Conservation (phyloP, 2,113 vertebrate genomes). For the Okapia johnstoni region DNA sequence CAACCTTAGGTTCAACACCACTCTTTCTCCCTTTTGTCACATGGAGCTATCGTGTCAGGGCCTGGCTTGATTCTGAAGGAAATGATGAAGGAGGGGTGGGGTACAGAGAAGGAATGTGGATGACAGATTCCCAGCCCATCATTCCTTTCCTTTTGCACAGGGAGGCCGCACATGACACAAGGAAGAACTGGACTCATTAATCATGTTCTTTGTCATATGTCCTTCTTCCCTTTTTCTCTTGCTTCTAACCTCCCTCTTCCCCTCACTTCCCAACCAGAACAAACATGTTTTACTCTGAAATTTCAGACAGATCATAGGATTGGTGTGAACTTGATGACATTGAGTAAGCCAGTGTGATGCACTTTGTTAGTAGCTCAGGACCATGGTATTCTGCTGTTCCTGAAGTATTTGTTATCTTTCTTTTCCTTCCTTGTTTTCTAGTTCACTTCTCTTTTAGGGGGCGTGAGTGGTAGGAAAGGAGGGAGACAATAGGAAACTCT, state of each 20-base stretch:
- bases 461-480: background rate
- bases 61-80: background rate
- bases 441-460: background rate
- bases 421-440: background rate
- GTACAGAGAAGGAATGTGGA: background rate
- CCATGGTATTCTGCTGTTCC: background rate
- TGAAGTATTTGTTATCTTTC: background rate
- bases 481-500: background rate
- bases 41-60: background rate
- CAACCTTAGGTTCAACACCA: too few species aligned
- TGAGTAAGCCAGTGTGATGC: background rate
- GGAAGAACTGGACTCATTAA: background rate
- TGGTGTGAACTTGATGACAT: fast-evolving
- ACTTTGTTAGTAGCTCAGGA: background rate
- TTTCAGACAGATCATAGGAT: background rate
- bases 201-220: background rate
- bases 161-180: background rate
- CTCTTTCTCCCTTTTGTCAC: background rate
- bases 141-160: background rate
- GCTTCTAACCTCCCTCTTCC: background rate
- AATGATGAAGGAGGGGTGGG: background rate
- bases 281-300: background rate
- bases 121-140: fast-evolving
- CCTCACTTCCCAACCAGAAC: background rate
- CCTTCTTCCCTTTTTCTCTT: background rate